A percentile compares a stretch with the other conserved stretches of the same genome.
These are phyloP conservation scores for Calidris pygmaea DNA, from an alignment of 2,113 vertebrate genomes.

Conservation along the genomic window DNA sequence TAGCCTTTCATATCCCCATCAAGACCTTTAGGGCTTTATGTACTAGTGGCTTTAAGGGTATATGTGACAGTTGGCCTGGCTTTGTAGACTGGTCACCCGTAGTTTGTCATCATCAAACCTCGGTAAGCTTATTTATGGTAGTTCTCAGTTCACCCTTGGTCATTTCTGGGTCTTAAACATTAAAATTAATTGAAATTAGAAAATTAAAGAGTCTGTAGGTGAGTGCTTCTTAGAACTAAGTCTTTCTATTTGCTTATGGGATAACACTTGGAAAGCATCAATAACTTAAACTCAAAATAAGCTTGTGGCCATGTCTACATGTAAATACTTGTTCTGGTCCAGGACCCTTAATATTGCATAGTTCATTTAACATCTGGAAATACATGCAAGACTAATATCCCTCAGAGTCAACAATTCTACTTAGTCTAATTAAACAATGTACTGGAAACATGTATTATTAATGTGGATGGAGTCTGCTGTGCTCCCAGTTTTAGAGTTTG, in stretches of 20 bases:
- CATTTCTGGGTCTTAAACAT: neutral
- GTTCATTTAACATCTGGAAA: neutral
- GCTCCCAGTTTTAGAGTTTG: neutral
- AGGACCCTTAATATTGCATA: neutral
- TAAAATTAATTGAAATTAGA: neutral
- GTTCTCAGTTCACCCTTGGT: neutral
- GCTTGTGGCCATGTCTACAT: neutral
- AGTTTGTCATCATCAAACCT: neutral
- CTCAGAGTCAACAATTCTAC: neutral
- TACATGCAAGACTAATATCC: neutral
- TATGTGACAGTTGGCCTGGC: neutral
- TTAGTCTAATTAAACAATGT: neutral
- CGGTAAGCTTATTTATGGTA: neutral
- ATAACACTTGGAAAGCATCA: neutral
- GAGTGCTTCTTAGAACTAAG: neutral
- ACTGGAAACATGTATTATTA: neutral
- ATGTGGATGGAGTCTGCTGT: neutral
- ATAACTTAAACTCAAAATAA: neutral
- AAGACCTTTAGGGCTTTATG: neutral
- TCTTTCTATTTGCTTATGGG: neutral
- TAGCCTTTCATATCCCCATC: neutral
- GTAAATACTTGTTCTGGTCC: neutral
- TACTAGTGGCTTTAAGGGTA: neutral
- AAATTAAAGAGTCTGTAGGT: neutral
- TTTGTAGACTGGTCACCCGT: neutral